phyloP scores from a whole-genome alignment of 2,113 vertebrate genomes.

The Aptenodytes patagonicus region DNA sequence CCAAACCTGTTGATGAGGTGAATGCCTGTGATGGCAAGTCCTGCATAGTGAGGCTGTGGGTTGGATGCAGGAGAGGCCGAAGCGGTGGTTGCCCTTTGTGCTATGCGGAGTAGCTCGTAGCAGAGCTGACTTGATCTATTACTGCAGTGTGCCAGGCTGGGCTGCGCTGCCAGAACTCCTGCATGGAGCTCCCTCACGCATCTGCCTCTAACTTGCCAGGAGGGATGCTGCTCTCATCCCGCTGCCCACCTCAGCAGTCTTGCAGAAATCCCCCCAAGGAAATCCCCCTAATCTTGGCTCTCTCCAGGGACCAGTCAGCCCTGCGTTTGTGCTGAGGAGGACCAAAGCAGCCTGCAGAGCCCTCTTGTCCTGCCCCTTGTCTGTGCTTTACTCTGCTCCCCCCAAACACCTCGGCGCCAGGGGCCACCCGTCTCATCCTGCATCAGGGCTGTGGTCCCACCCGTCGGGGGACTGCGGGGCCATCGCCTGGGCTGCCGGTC shows the following conservation, averaged over 20 bases:
- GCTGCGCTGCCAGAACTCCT: neutral
- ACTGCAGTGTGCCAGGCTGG: neutral
- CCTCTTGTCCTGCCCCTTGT: neutral
- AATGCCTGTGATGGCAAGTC: neutral
- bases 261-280: rapidly evolving
- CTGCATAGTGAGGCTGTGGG: neutral
- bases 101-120: rapidly evolving
- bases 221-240: neutral
- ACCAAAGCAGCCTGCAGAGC: neutral
- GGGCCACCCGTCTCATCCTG: neutral
- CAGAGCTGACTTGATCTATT: neutral
- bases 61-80: neutral
- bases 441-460: neutral
- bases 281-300: neutral
- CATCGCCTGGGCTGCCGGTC: no score
- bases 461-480: neutral
- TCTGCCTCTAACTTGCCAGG: neutral
- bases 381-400: neutral
- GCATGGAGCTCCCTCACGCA: rapidly evolving
- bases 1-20: neutral
- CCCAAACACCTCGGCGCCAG: rapidly evolving
- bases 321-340: neutral
- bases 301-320: neutral
- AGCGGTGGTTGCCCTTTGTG: neutral
- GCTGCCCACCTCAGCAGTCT: neutral